These are phyloP conservation scores for Luscinia megarhynchos DNA, from an alignment of 2,797 vertebrate species.

Conservation along the genomic window DNA sequence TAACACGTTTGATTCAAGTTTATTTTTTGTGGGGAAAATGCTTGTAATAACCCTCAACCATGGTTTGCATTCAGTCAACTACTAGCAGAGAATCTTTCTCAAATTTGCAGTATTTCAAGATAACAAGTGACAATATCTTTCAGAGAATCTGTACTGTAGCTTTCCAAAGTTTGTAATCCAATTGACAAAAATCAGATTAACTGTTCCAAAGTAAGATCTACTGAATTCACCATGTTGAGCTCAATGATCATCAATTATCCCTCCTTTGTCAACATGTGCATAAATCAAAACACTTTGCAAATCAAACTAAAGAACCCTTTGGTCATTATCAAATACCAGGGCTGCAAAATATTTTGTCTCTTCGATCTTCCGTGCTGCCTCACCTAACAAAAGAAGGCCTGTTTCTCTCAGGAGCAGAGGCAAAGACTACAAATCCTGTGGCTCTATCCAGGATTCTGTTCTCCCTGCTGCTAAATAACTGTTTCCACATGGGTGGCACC, in stretches of 20 bases:
- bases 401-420: neutral
- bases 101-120: neutral
- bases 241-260: neutral
- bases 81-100: neutral
- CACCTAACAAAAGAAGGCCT: neutral
- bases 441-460: neutral
- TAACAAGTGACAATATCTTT: neutral
- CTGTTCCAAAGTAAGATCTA: neutral
- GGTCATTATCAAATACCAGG: neutral
- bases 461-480: neutral
- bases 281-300: neutral
- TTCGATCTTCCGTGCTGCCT: neutral
- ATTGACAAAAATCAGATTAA: neutral
- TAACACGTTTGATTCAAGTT: neutral
- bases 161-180: rapidly evolving
- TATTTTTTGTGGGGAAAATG: neutral
- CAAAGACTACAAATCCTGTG: neutral
- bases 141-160: neutral
- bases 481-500: neutral
- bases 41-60: neutral
- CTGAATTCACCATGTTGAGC: neutral
- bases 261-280: neutral
- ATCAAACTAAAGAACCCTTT: neutral
- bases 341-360: neutral
- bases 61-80: neutral